Conservation (phyloP, 2,888 invertebrate species). For the Myopa tessellatipennis region DNA sequence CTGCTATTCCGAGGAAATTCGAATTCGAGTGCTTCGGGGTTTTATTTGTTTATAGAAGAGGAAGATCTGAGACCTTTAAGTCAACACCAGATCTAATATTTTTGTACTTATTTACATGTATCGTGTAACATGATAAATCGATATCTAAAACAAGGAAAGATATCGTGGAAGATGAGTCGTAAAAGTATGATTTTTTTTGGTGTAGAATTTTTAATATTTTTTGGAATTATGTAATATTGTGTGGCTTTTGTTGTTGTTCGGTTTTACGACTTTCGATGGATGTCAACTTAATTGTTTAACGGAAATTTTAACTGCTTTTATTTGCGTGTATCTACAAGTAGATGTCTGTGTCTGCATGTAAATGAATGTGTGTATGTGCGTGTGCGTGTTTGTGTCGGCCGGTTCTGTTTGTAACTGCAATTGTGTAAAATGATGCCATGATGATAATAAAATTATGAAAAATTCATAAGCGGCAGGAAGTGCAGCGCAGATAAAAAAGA, state of each 20-base stretch:
- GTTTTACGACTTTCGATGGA: slow-evolving; percentile 31
- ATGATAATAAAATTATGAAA: slow-evolving; percentile 36
- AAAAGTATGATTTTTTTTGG: slow-evolving; percentile 41
- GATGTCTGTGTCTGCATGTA: not conserved
- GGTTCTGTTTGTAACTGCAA: slow-evolving; percentile 1
- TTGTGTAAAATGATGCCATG: slow-evolving; percentile 41
- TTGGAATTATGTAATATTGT: not conserved
- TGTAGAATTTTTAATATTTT: not conserved
- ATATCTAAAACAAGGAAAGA: slow-evolving; percentile 25
- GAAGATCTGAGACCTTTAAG: not conserved
- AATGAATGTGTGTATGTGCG: not conserved
- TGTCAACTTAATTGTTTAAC: slow-evolving; percentile 31
- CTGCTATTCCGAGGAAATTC: slow-evolving; percentile 17
- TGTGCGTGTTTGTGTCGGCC: slow-evolving; percentile 14
- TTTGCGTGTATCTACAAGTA: slow-evolving; percentile 16
- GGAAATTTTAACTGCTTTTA: slow-evolving; percentile 34
- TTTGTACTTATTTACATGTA: not conserved
- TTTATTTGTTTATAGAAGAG: slow-evolving; percentile 33
- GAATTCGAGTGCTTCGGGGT: slow-evolving; percentile 21
- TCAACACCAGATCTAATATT: slow-evolving; percentile 12
- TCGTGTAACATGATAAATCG: slow-evolving; percentile 5
- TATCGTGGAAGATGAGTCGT: slow-evolving; percentile 41
- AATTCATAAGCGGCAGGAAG: slow-evolving; percentile 12
- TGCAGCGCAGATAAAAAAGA: not conserved
- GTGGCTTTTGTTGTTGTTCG: not conserved